A percentile compares a stretch with the other conserved stretches of the same genome.
These are phyloP conservation scores for Halocaridina rubra DNA, from an alignment of 2,888 invertebrate genomes.

Conservation along the genomic window DNA sequence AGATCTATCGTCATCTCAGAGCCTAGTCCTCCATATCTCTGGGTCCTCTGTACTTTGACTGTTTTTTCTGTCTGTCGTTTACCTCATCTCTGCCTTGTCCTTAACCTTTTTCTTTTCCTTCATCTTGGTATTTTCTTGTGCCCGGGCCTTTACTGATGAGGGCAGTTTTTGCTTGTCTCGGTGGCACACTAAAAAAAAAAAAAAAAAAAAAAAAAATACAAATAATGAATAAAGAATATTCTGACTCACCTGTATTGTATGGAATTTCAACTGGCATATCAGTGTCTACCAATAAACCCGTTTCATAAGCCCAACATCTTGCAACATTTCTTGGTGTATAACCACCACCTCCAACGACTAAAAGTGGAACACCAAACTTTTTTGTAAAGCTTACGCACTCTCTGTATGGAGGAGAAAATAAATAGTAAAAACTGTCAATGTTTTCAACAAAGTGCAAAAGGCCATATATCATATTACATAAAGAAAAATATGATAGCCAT, in stretches of 20 bases:
- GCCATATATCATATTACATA: background rate
- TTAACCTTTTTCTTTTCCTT: too few relatives aligned
- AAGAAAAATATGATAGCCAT: background rate
- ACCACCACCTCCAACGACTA: constrained; percentile 87
- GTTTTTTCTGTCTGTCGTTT: too few relatives aligned
- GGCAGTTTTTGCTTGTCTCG: too few relatives aligned
- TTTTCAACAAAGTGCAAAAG: background rate
- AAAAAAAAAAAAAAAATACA: background rate
- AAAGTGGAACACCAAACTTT: constrained; percentile 88
- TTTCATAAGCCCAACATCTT: constrained; percentile 99
- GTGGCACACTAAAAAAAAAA: too few relatives aligned
- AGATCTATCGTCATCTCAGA: too few relatives aligned
- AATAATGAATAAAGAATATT: background rate
- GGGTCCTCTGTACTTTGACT: too few relatives aligned
- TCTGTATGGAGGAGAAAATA: constrained; percentile 67
- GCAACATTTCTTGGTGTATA: constrained; percentile 97
- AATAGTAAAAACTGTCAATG: background rate
- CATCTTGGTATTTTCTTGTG: too few relatives aligned
- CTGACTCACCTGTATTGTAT: constrained; percentile 72
- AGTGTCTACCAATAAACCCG: constrained; percentile 91
- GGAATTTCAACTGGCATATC: constrained; percentile 94
- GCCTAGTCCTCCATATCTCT: too few relatives aligned
- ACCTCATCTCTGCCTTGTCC: too few relatives aligned
- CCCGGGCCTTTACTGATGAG: too few relatives aligned
- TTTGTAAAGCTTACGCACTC: constrained; percentile 98